phyloP scores from a whole-genome alignment of 1,140 invertebrate genomes.

The Callitettix versicolor region DNA sequence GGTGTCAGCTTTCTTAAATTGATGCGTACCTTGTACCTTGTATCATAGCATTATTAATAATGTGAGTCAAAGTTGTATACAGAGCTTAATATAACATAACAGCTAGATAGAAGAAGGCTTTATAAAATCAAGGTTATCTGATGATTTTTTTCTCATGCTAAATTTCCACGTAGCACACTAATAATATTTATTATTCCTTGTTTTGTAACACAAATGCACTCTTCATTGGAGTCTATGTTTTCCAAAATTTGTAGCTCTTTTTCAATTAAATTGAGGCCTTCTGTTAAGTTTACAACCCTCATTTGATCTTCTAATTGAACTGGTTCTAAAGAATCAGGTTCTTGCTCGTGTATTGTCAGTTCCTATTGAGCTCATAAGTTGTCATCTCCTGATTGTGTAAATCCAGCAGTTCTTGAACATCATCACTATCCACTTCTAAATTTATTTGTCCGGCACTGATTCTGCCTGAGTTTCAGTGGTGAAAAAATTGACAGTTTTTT shows the following conservation, averaged over 20 bases:
- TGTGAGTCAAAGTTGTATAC: too few relatives aligned
- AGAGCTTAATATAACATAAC: too few relatives aligned
- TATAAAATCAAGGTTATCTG: neutral
- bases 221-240: neutral
- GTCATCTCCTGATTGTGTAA: constrained; percentile 14
- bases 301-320: constrained; percentile 1
- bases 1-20: too few relatives aligned
- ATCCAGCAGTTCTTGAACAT: constrained; percentile 18
- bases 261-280: neutral
- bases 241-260: neutral
- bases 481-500: neutral
- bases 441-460: constrained; percentile 9
- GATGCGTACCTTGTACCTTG: too few relatives aligned
- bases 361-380: constrained; percentile 10
- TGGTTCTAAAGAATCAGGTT: neutral
- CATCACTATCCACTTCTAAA: constrained; percentile 18
- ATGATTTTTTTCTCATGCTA: neutral
- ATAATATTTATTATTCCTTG: neutral
- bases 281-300: neutral
- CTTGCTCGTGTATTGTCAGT: neutral
- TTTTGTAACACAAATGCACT: neutral
- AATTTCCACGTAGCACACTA: neutral
- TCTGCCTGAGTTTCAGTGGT: neutral
- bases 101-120: too few relatives aligned
- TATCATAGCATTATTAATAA: too few relatives aligned